A percentile compares a stretch with the other conserved stretches of the same genome.
These are phyloP conservation scores for Yponomeuta malinellus DNA, from an alignment of 2,888 invertebrate genomes.

Conservation along the genomic window DNA sequence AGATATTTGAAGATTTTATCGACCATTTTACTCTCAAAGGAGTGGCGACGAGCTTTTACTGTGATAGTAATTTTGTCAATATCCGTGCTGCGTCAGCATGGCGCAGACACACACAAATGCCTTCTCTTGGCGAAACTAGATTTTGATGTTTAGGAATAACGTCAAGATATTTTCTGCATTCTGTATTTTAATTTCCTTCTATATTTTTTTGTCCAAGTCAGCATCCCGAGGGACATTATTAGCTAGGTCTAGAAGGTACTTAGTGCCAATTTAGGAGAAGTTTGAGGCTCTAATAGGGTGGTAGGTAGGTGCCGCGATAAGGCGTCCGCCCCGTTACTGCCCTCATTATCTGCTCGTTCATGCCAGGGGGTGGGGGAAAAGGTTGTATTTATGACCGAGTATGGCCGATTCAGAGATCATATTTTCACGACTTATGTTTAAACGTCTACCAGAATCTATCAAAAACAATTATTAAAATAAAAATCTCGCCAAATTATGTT, in stretches of 20 bases:
- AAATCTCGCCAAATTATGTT: too few species aligned
- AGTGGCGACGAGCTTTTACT: too few species aligned
- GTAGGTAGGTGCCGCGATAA: not conserved
- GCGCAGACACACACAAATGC: too few species aligned
- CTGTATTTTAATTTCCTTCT: not conserved
- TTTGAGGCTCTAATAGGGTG: not conserved
- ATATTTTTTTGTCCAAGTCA: not conserved
- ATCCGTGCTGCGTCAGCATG: too few species aligned
- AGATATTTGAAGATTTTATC: too few species aligned
- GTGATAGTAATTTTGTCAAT: too few species aligned
- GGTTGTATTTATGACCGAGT: not conserved
- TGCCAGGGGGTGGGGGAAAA: not conserved
- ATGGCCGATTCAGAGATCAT: not conserved
- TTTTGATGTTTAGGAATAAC: too few species aligned
- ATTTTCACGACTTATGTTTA: not conserved
- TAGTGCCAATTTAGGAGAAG: constrained; percentile 1
- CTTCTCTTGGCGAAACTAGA: too few species aligned
- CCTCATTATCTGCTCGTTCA: not conserved
- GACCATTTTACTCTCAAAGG: too few species aligned
- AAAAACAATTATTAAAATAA: too few species aligned
- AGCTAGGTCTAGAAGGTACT: not conserved
- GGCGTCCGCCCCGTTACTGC: not conserved
- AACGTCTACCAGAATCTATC: too few species aligned
- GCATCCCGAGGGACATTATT: not conserved
- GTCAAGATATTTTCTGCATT: too few species aligned